phyloP scores from a whole-genome alignment of 2,113 vertebrate species.

The Mustela lutreola region DNA sequence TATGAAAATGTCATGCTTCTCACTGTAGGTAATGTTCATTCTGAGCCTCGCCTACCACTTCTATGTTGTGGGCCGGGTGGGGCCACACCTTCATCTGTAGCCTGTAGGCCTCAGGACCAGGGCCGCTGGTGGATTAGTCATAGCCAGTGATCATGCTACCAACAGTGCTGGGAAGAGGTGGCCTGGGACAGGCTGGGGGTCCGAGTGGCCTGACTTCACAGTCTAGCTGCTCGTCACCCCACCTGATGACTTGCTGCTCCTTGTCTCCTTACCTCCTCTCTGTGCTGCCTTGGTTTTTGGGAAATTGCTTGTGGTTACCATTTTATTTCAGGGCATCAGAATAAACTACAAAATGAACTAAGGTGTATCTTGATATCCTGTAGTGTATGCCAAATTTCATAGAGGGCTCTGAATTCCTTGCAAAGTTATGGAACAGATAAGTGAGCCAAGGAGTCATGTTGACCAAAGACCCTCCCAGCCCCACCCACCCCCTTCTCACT shows the following conservation, averaged over 20 bases:
- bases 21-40: conserved; percentile 69
- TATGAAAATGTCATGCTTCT: conserved; percentile 90
- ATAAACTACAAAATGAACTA: conserved; percentile 52
- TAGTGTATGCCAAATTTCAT: conserved; percentile 2
- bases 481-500: not conserved
- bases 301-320: not conserved
- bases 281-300: not conserved
- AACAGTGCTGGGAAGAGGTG: not conserved
- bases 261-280: not conserved
- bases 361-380: not conserved
- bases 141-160: not conserved
- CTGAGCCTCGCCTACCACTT: not conserved
- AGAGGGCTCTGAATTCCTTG: conserved; percentile 33
- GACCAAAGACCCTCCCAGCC: not conserved
- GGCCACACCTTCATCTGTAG: not conserved
- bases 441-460: not conserved
- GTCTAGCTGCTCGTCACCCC: not conserved
- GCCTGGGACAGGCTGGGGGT: not conserved
- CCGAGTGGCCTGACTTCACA: not conserved
- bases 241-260: not conserved
- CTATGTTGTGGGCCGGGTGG: not conserved
- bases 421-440: not conserved
- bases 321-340: conserved; percentile 62
- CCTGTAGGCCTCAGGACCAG: not conserved
- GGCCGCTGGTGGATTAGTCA: not conserved